These are phyloP conservation scores for Morpho helenor DNA, from an alignment of 2,888 invertebrate species.

Conservation along the genomic window DNA sequence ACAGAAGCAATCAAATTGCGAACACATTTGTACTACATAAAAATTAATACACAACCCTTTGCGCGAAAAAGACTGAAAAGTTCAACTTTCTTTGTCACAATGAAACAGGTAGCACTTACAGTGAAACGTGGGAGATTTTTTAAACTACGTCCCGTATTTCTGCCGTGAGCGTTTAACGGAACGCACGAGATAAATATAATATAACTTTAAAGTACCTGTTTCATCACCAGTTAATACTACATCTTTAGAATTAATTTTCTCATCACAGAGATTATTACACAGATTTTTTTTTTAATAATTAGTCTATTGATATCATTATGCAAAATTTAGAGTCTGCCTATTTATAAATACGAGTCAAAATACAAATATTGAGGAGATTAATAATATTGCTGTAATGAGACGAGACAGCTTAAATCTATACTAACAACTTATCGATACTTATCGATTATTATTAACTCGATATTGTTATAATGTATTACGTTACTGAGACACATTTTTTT, in stretches of 20 bases:
- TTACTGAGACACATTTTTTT: slow-evolving; percentile 63
- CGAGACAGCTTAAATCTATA: slow-evolving; percentile 68
- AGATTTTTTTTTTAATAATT: slow-evolving; percentile 53
- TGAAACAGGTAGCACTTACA: slow-evolving; percentile 38
- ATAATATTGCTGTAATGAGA: slow-evolving; percentile 65
- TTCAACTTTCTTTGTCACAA: slow-evolving; percentile 72
- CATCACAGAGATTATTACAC: slow-evolving; percentile 74
- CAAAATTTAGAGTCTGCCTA: slow-evolving; percentile 67
- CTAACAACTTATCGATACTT: slow-evolving; percentile 35
- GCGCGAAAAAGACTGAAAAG: slow-evolving; percentile 77
- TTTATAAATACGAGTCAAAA: slow-evolving; percentile 52
- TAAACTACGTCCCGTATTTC: slow-evolving; percentile 11
- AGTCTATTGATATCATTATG: slow-evolving; percentile 75
- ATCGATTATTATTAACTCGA: slow-evolving; percentile 63
- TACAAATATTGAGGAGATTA: slow-evolving; percentile 60
- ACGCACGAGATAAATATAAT: slow-evolving; percentile 28
- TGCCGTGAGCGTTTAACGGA: slow-evolving; percentile 9
- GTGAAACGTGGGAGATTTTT: slow-evolving; percentile 21
- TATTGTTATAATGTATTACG: slow-evolving; percentile 61
- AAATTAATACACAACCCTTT: slow-evolving; percentile 79
- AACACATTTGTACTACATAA: slow-evolving; percentile 80
- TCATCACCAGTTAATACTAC: slow-evolving; percentile 61
- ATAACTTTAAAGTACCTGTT: slow-evolving; percentile 43
- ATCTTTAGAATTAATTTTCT: slow-evolving; percentile 73
- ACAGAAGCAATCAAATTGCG: slow-evolving; percentile 79